phyloP scores from a whole-genome alignment of 1,140 invertebrate species.

The Neodiprion virginianus region DNA sequence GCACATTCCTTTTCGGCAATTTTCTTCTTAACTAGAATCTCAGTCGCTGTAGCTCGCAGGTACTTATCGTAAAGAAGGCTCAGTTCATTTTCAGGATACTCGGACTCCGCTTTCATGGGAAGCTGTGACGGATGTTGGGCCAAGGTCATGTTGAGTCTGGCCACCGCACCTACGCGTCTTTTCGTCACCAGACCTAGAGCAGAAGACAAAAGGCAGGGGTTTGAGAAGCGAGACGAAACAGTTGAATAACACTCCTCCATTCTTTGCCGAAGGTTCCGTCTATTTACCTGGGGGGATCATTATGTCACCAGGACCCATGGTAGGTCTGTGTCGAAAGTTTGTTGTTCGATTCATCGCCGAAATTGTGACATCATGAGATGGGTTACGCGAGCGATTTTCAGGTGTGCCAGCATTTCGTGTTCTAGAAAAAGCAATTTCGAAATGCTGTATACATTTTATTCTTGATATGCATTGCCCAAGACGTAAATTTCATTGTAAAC shows the following conservation, averaged over 20 bases:
- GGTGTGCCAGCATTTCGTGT: not conserved
- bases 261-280: not conserved
- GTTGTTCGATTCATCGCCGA: not conserved
- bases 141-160: not conserved
- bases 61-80: conserved; percentile 40
- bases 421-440: not conserved
- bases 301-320: not conserved
- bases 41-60: conserved; percentile 27
- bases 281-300: not conserved
- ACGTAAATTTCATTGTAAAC: too few species aligned
- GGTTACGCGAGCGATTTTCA: not conserved
- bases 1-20: conserved; percentile 25
- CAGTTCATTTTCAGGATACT: conserved; percentile 32
- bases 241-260: too few species aligned
- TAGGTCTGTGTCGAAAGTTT: not conserved
- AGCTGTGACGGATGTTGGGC: not conserved
- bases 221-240: not conserved
- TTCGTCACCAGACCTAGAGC: not conserved
- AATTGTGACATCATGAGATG: not conserved
- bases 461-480: too few species aligned
- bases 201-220: not conserved
- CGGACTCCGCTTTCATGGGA: conserved; percentile 17
- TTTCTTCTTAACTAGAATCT: conserved; percentile 36
- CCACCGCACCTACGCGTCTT: not conserved
- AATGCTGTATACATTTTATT: too few species aligned